Evolutionary conservation across 2,113 vertebrate genomes (phyloP).

Genomic region (Phyllopteryx taeniolatus): DNA sequence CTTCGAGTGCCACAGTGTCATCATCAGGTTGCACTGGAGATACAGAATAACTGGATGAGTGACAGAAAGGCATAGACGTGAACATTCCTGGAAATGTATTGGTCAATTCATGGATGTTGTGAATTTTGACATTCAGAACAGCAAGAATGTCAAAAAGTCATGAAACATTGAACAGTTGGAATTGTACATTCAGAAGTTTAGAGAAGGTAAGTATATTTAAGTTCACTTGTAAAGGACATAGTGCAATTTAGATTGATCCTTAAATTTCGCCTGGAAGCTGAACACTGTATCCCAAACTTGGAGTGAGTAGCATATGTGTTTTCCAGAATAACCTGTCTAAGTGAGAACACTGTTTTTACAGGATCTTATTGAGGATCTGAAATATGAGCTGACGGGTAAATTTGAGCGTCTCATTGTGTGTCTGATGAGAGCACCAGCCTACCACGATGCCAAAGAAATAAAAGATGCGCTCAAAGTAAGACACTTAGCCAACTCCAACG

Average conservation of each 20-base stretch:
- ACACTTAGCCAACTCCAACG: neutral
- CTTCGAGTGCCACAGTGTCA: too few species aligned
- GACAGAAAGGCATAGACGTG: too few species aligned
- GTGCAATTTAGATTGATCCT: too few species aligned
- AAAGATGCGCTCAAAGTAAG: constrained; percentile 88
- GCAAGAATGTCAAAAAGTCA: neutral
- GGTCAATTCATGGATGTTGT: too few species aligned
- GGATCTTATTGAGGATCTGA: constrained; percentile 94
- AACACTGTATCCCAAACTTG: neutral
- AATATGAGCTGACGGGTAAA: constrained; percentile 95
- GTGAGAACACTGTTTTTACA: constrained; percentile 39
- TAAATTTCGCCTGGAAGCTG: neutral
- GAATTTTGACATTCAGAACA: neutral
- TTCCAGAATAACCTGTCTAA: neutral
- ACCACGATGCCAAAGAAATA: constrained; percentile 93
- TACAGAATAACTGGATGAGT: too few species aligned
- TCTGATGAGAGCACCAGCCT: constrained; percentile 86
- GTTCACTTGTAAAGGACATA: too few species aligned
- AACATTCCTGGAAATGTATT: too few species aligned
- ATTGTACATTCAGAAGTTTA: too few species aligned
- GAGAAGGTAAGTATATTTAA: too few species aligned
- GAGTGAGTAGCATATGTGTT: neutral
- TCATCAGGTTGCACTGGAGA: too few species aligned
- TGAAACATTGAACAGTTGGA: neutral
- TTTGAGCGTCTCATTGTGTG: constrained; percentile 93